Evolutionary conservation across 2,888 invertebrate species (phyloP).

Genomic region (Sinopyrophorus schimmeli): DNA sequence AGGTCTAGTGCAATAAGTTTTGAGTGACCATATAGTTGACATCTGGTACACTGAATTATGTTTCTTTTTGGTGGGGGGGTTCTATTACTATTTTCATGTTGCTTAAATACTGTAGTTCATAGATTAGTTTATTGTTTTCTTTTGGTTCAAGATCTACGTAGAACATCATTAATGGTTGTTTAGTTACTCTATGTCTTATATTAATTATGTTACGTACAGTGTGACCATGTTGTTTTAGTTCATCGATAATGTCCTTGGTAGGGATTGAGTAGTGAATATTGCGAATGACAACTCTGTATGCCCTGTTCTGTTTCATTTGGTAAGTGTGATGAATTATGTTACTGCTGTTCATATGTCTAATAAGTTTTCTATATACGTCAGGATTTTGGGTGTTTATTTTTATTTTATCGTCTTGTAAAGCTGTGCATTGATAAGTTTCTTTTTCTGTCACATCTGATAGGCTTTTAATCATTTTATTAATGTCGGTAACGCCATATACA

Average conservation of each 20-base stretch:
- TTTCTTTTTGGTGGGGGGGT: conserved; percentile 6
- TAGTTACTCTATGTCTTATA: not conserved
- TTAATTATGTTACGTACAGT: not conserved
- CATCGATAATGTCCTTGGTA: not conserved
- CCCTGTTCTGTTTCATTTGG: not conserved
- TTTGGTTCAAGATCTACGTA: conserved; percentile 4
- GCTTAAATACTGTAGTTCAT: not conserved
- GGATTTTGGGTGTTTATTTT: conserved; percentile 1
- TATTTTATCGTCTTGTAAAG: conserved; percentile 1
- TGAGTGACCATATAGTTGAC: conserved; percentile 5
- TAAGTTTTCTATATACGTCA: not conserved
- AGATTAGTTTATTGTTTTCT: conserved; percentile 8
- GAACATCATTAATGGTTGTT: not conserved
- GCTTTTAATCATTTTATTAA: conserved; percentile 10
- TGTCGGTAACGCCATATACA: conserved; percentile 5
- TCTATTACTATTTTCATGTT: conserved; percentile 5
- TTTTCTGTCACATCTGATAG: conserved; percentile 2
- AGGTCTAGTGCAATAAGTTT: conserved; percentile 5
- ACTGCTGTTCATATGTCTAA: not conserved
- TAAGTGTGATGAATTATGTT: not conserved
- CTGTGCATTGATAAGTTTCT: conserved; percentile 11
- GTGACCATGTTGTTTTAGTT: not conserved
- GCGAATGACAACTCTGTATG: not conserved
- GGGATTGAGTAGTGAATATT: not conserved
- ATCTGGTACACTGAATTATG: conserved; percentile 9